A percentile compares a stretch with the other conserved stretches of the same genome.
Conservation (phyloP, 2,888 invertebrate species). For the Colletes collaris region DNA sequence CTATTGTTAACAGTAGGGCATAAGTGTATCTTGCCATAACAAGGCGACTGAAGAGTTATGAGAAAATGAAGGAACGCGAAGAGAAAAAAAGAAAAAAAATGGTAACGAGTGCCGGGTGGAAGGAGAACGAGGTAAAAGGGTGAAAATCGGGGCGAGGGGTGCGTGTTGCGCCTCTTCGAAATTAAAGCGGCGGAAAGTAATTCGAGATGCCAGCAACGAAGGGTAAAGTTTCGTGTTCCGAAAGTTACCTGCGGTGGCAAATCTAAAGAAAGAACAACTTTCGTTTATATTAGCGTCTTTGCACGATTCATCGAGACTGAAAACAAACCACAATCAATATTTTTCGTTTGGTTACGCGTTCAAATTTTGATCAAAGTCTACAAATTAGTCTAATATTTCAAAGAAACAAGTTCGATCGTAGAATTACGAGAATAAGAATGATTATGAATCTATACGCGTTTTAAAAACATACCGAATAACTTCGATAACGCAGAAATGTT, state of each 20-base stretch:
- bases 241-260: not conserved
- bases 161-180: conserved; percentile 4
- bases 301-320: not conserved
- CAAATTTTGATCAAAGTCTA: too few relatives aligned
- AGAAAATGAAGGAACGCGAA: conserved; percentile 3
- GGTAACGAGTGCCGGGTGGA: conserved; percentile 10
- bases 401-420: too few relatives aligned
- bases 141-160: conserved; percentile 21
- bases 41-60: conserved; percentile 30
- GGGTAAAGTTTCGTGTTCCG: conserved; percentile 1
- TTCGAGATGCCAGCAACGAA: conserved; percentile 2
- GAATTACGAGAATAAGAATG: too few relatives aligned
- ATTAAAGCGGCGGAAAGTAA: conserved; percentile 21
- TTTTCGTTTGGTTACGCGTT: too few relatives aligned
- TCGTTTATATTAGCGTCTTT: not conserved
- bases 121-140: conserved; percentile 5
- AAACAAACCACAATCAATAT: too few relatives aligned
- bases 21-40: conserved; percentile 56
- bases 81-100: conserved; percentile 15
- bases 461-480: not conserved
- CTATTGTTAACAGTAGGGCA: conserved; percentile 56
- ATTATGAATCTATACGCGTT: not conserved
- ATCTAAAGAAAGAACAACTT: not conserved
- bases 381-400: too few relatives aligned
- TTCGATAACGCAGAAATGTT: not conserved